Percentiles rank a stretch among this genome's conserved stretches.
Conservation (phyloP, 2,113 vertebrate species). For the Ageneiosus marmoratus region DNA sequence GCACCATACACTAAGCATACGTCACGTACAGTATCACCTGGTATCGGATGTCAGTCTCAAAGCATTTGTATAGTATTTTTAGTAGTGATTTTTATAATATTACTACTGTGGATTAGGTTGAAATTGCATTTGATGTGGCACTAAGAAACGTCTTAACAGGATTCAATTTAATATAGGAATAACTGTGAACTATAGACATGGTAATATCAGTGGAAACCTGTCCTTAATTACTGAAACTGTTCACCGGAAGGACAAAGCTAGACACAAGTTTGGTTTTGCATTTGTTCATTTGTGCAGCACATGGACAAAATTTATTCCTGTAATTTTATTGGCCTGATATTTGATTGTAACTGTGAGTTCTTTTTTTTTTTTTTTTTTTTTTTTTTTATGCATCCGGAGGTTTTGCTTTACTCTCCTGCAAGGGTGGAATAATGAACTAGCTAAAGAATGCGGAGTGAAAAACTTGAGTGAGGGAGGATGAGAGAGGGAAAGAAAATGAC, state of each 20-base stretch:
- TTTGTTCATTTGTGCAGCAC: conserved; percentile 18
- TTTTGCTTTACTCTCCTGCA: conserved; percentile 15
- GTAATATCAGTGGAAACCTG: background rate
- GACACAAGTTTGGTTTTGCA: background rate
- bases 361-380: background rate
- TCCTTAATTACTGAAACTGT: conserved; percentile 3
- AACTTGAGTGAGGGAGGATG: conserved; percentile 26
- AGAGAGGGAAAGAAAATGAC: conserved; percentile 44
- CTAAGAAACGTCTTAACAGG: background rate
- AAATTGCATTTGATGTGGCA: background rate
- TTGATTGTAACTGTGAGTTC: background rate
- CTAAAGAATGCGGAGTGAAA: conserved; percentile 3
- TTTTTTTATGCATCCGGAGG: conserved; percentile 1
- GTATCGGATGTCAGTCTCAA: background rate
- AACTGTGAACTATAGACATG: background rate
- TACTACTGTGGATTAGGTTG: background rate
- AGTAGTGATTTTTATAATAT: background rate
- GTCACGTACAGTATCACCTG: background rate
- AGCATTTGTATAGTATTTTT: background rate
- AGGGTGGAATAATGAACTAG: conserved; percentile 20
- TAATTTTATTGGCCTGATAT: background rate
- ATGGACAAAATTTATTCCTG: background rate
- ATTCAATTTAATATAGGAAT: background rate
- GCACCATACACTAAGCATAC: background rate
- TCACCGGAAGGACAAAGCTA: background rate